phyloP scores from a whole-genome alignment of 1,140 invertebrate genomes.

The Conus betulinus region DNA sequence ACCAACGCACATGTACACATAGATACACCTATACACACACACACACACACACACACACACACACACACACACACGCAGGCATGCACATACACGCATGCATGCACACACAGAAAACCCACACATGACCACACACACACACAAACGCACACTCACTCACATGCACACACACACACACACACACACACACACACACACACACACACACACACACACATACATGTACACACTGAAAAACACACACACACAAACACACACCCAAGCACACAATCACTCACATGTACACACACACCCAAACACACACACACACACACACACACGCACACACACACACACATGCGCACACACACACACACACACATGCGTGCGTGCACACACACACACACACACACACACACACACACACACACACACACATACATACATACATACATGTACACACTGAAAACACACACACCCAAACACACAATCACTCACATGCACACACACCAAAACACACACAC shows the following conservation, averaged over 20 bases:
- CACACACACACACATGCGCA: neutral
- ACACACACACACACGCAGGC: neutral
- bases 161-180: neutral
- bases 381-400: neutral
- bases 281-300: neutral
- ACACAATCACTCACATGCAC: too few relatives aligned
- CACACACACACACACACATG: too few relatives aligned
- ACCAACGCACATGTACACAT: neutral
- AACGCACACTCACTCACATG: neutral
- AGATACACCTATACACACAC: neutral
- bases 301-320: neutral
- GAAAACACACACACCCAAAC: neutral
- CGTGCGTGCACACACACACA: neutral
- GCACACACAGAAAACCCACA: neutral
- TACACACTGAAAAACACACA: neutral
- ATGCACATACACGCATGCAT: neutral
- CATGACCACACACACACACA: neutral
- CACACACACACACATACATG: neutral
- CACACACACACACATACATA: neutral
- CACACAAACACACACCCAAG: neutral
- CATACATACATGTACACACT: neutral
- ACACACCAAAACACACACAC: too few relatives aligned
- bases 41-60: neutral
- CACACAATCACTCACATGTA: neutral
- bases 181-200: neutral